These are phyloP conservation scores for Aphyosemion australe DNA, from an alignment of 2,113 vertebrate species.

Conservation along the genomic window DNA sequence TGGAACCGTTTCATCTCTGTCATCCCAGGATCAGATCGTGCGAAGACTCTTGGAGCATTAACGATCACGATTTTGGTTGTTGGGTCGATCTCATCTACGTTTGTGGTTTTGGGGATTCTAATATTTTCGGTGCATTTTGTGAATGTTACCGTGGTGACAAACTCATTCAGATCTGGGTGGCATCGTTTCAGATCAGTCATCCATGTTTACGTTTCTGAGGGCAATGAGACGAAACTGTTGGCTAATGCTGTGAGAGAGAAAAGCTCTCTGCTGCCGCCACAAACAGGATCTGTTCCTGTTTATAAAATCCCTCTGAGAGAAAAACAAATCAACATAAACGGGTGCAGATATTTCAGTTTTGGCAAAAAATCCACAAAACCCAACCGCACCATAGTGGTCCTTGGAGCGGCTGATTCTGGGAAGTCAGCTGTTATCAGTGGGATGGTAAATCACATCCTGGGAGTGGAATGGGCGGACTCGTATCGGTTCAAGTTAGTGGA, in stretches of 20 bases:
- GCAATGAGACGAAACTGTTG: not conserved
- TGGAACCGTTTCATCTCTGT: too few species aligned
- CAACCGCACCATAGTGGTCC: conserved; percentile 58
- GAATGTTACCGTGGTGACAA: too few species aligned
- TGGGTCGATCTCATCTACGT: not conserved
- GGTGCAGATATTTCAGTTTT: conserved; percentile 29
- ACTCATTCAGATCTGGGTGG: too few species aligned
- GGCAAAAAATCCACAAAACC: not conserved
- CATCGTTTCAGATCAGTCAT: too few species aligned
- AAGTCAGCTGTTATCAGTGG: conserved; percentile 45
- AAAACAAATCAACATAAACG: not conserved
- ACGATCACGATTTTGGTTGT: too few species aligned
- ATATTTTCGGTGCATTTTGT: not conserved
- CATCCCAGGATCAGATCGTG: too few species aligned
- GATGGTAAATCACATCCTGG: conserved; percentile 40
- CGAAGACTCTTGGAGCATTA: too few species aligned
- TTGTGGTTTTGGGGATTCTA: not conserved
- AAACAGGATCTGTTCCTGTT: not conserved
- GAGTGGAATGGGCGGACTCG: conserved; percentile 33
- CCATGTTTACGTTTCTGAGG: too few species aligned
- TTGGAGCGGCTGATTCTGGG: conserved; percentile 64
- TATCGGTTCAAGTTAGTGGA: not conserved
- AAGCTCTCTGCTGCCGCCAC: not conserved
- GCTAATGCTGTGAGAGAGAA: conserved; percentile 11
- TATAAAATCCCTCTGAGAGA: not conserved